A percentile compares a stretch with the other conserved stretches of the same genome.
Conservation (phyloP, 2,888 invertebrate species). For the Diogma glabrata region DNA sequence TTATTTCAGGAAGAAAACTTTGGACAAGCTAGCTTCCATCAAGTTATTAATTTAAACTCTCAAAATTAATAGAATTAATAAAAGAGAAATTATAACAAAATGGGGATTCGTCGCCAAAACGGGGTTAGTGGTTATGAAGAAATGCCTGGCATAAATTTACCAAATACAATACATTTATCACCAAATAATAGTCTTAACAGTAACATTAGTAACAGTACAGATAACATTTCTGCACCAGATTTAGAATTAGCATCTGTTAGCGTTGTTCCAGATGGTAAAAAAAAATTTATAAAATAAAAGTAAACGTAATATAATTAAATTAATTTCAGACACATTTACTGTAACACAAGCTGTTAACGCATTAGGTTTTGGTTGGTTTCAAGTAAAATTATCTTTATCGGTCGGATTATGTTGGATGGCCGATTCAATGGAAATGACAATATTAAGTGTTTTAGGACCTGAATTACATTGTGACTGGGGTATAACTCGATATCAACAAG, state of each 20-base stretch:
- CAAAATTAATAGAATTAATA: no score
- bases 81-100: conserved; percentile 12
- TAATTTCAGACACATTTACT: conserved; percentile 64
- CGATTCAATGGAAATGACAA: conserved; percentile 98
- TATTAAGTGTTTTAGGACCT: conserved; percentile 84
- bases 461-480: conserved; percentile 93
- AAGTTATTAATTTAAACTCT: no score
- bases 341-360: conserved; percentile 79
- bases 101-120: conserved; percentile 21
- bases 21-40: no score
- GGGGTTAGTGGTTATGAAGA: conserved; percentile 23
- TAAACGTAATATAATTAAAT: neutral
- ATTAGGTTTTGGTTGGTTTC: conserved; percentile 80
- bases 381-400: conserved; percentile 70
- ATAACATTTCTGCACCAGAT: conserved; percentile 31
- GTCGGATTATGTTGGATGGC: conserved; percentile 92
- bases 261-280: conserved; percentile 52
- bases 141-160: conserved; percentile 22
- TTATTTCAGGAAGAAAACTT: no score
- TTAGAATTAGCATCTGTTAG: conserved; percentile 55
- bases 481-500: conserved; percentile 76
- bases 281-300: neutral
- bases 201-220: neutral
- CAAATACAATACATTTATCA: conserved; percentile 11
- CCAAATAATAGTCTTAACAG: conserved; percentile 10